Base-by-base conservation (phyloP, 2,113 vertebrate genomes). In the Gorsachius goisagi region DNA sequence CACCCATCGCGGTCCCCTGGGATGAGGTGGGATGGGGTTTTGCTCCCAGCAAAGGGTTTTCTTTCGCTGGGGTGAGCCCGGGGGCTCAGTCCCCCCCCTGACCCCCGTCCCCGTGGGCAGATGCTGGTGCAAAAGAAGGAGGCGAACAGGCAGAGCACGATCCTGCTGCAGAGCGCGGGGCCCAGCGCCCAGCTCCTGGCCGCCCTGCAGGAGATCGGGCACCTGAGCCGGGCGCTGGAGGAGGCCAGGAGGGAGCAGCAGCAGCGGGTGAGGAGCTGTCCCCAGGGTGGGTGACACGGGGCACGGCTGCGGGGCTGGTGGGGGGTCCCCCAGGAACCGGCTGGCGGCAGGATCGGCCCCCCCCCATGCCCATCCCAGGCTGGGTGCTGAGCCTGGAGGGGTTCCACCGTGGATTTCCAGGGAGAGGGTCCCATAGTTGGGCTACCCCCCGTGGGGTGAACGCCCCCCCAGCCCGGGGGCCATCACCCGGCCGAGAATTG, bases 141-240 rank as follows among this genome's bases (percentile, higher is more conserved):
- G 26, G 76, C 92, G 15, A 93, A 95, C 21, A 58, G 94, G 32
- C 98, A 97, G 85, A 98, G 97, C 50, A 4, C 62, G n/a, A 77
- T 95, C 37, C 92, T 95, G 60, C 39, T 88, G 69, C 93, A 95
- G 74, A 94, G 80, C 27, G 27, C 50, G 1, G 97, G 95, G 21
- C 87, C 92, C 11, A 92, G 82, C 11, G 67, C 90, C 60, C 97
- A 97, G 95, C 95, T 99, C 24, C 93, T 98, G 56, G 96, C 95
- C 19, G 98, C 98, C 9, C 92, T 99, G 90, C 88, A 97, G 18
- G 98, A 99, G 26, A 95, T 98, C 76, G 95, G 96, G 28, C 60
- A 21, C 28, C 83, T 98, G 85, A 97, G 77, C 58, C 85, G 47
- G 19, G 49, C 49, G 24, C 96, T 98, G 96, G 94, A 97, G n/a